Evolutionary conservation across 1,140 invertebrate species (phyloP), one percentile per base, ranked within the genome.

Genomic region (Drosophila pachea): DNA sequence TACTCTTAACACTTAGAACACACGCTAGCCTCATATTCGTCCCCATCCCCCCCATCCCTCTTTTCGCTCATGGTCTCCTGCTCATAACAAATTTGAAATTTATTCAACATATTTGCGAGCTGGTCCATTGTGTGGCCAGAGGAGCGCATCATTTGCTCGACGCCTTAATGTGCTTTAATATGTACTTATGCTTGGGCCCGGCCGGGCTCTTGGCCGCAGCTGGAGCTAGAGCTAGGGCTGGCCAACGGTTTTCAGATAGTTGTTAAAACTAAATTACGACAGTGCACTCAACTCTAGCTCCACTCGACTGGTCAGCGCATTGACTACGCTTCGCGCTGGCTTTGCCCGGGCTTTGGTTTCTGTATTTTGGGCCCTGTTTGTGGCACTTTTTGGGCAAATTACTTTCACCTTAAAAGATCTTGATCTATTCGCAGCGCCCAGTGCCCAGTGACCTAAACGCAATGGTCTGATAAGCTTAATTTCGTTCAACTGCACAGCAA

Each of bases 101-200:
- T 86, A 86, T 86, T 86, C 82, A 84, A 67, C 78, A 76, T 50
- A 52, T 56, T 79, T 54, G 35, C 45, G 33, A 43, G 40, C 38
- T 29, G 38, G 59, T 70, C 66, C 73, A 78, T 83, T 83, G 73
- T 83, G 68, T 84, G 81, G 73, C 81, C 76, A 84, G 81, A 86
- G 81, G 66, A 84, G 79, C 81, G 79, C 79, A 84, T 84, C 79
- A 84, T 84, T 83, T 83, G 78, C 74, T 79, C 59, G 76, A 62
- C 73, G 76, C 79, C 76, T 83, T 86, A 84, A 84, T 84, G 73
- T 84, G 81, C 79, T 84, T 84, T 84, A 84, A 84, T 84, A 72
- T 86, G 81, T 84, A 76, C 81, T 84, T 83, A 69, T 60, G 69
- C 69, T 73, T 67, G 54, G 58, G 76, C 56, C 65, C 2, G 40